Evolutionary conservation across 2,113 vertebrate species (phyloP), one percentile per base, ranked within the genome.

Genomic region (Procapra przewalskii): DNA sequence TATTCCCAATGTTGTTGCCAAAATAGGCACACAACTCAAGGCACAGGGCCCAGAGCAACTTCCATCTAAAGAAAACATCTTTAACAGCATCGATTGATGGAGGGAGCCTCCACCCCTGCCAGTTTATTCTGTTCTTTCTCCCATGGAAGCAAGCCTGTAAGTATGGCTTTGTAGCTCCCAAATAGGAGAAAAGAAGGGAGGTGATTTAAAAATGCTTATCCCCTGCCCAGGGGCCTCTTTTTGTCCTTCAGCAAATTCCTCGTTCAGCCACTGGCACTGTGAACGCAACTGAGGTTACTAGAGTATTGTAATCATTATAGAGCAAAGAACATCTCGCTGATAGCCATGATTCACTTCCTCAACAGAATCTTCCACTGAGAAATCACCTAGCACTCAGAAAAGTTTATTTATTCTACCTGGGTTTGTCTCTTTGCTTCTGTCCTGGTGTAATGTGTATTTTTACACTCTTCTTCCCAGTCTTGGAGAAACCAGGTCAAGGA

Each of bases 61-160:
- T 36, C 27, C 19, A 11, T n/a, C 27, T 2, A 4, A 90, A 96
- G 93, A 52, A 95, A 83, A n/a, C 33, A 52, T 29, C 3, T 2
- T 27, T 83, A 11, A 50, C 14, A 55, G 23, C 36, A 17, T 4
- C 4, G 11, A 23, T 54, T 55, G 50, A 40, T 43, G 45, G 91
- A 7, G 5, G 27, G 21, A 14, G 3, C 88, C 48, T 67, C 77
- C 55, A 64, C 59, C 40, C 15, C 31, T 50, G 50, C 83, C 60
- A 55, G 55, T 90, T 91, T 93, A 94, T 91, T 60, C 25, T 50
- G 5, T 55, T 94, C 96, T 96, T 55, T 94, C 94, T 97, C 95
- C 64, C 25, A 55, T 91, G 54, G 60, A 94, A 94, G 90, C 21
- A 89, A 85, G 45, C 31, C 10, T 54, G 3, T 71, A 64, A 45